A percentile compares a stretch with the other conserved stretches of the same genome.
Evolutionary conservation across 2,888 invertebrate species (phyloP).

Genomic region (Synergus laeviventris): DNA sequence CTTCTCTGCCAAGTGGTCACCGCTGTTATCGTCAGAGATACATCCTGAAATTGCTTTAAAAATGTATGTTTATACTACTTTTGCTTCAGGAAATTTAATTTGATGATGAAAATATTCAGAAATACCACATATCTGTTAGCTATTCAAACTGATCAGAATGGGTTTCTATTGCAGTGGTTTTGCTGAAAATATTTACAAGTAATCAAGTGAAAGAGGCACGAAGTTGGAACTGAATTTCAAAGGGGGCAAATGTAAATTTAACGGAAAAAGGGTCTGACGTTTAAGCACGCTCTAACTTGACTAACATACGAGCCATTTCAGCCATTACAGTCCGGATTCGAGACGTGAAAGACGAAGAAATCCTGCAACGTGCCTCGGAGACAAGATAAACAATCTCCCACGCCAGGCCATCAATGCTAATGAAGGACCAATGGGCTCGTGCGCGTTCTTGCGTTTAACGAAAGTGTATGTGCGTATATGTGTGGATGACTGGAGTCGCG

Average conservation of each 20-base stretch:
- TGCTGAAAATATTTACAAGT: not conserved
- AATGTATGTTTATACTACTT: not conserved
- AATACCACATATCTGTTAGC: not conserved
- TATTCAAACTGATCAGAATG: not conserved
- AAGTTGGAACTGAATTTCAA: not conserved
- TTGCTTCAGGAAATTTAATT: not conserved
- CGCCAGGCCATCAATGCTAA: conserved; percentile 38
- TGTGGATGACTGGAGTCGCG: conserved; percentile 52
- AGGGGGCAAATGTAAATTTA: not conserved
- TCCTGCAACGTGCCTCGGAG: conserved; percentile 32
- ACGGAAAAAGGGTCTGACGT: not conserved
- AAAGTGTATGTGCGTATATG: conserved; percentile 47
- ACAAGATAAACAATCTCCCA: conserved; percentile 53
- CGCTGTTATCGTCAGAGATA: not conserved
- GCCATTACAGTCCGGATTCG: conserved; percentile 3
- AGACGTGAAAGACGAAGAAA: conserved; percentile 8
- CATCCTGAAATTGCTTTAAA: not conserved
- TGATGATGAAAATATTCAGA: not conserved
- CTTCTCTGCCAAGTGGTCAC: no score
- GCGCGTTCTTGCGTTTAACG: conserved; percentile 34
- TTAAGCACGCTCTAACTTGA: conserved; percentile 2
- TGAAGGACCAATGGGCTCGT: conserved; percentile 43
- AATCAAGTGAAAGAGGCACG: not conserved
- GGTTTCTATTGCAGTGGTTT: not conserved
- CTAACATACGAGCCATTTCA: conserved; percentile 4